These are phyloP conservation scores for Trichosurus vulpecula DNA, from an alignment of 2,797 vertebrate species.

Conservation along the genomic window DNA sequence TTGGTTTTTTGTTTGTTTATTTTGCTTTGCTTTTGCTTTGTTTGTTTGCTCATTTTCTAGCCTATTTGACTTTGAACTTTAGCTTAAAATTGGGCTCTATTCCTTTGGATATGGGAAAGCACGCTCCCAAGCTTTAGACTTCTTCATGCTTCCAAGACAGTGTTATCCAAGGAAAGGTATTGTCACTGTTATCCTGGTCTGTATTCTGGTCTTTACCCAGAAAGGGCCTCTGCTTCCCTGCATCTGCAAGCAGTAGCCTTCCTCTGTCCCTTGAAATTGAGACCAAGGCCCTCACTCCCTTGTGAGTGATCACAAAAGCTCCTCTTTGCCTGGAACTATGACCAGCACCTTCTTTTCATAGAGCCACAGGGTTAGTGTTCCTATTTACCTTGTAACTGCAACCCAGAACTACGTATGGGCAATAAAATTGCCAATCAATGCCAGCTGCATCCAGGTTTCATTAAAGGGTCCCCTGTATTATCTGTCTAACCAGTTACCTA, in stretches of 20 bases:
- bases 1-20: background rate
- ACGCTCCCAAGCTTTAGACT: too few species aligned
- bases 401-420: background rate
- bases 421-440: background rate
- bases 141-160: too few species aligned
- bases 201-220: background rate
- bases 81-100: background rate
- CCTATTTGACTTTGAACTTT: background rate
- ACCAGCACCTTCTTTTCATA: background rate
- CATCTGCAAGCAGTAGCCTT: background rate
- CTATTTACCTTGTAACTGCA: background rate
- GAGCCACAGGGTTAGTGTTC: background rate
- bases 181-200: background rate
- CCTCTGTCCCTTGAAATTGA: background rate
- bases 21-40: background rate
- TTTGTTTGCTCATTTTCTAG: background rate
- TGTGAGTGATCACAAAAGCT: background rate
- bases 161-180: background rate
- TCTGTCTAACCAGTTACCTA: too few species aligned
- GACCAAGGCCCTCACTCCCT: background rate
- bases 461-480: background rate
- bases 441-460: background rate
- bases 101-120: background rate
- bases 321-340: background rate
- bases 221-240: background rate